A percentile compares a stretch with the other conserved stretches of the same genome.
These are phyloP conservation scores for Cephus cinctus DNA, from an alignment of 1,140 invertebrate genomes.

Conservation along the genomic window DNA sequence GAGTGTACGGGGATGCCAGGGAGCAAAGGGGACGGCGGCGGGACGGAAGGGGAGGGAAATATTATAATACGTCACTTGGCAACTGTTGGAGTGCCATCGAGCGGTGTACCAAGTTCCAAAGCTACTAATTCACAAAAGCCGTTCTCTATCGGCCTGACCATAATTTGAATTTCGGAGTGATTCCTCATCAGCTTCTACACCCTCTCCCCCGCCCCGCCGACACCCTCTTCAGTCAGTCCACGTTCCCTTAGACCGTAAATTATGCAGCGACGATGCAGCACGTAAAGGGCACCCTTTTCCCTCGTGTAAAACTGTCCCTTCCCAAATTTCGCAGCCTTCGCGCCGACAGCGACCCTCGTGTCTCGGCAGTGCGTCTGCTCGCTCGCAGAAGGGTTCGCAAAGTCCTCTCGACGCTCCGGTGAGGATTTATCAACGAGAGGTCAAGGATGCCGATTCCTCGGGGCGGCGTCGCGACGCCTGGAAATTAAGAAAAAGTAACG, in stretches of 20 bases:
- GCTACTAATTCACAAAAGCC: constrained; percentile 41
- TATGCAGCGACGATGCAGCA: too few relatives aligned
- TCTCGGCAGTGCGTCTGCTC: background rate
- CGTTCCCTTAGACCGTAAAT: too few relatives aligned
- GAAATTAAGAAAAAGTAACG: background rate
- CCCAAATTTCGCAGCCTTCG: background rate
- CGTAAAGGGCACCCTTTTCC: too few relatives aligned
- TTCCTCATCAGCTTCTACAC: constrained; percentile 20
- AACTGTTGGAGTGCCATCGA: constrained; percentile 51
- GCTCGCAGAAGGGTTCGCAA: too few relatives aligned
- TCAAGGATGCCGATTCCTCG: background rate
- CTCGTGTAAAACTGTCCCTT: too few relatives aligned
- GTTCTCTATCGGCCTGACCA: constrained; percentile 5
- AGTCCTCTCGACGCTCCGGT: too few relatives aligned
- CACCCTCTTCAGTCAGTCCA: background rate
- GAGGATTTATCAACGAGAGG: too few relatives aligned
- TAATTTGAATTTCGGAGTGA: too few relatives aligned
- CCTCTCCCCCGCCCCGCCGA: background rate
- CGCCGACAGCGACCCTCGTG: background rate
- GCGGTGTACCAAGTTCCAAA: constrained; percentile 46
- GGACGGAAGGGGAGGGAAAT: constrained; percentile 43
- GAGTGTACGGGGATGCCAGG: constrained; percentile 3
- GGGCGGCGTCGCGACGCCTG: constrained; percentile 7
- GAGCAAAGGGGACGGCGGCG: background rate
- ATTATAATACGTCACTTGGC: constrained; percentile 55